Conservation (phyloP, 2,888 invertebrate species). For the Agrochola litura region DNA sequence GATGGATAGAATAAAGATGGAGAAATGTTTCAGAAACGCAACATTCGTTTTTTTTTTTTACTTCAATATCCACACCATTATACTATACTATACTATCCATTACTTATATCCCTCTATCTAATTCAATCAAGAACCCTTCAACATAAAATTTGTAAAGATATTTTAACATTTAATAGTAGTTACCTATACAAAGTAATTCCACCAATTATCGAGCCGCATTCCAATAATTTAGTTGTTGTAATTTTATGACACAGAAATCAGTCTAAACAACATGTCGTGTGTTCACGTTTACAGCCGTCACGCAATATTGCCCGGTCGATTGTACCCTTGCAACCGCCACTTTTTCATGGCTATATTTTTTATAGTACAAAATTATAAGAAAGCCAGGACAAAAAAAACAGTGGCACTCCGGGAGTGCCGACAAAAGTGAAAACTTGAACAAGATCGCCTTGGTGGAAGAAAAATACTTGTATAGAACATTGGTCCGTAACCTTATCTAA, state of each 20-base stretch:
- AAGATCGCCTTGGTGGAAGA: too few relatives aligned
- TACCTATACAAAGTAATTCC: neutral
- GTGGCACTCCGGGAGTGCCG: too few relatives aligned
- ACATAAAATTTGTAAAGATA: constrained; percentile 9
- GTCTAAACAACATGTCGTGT: constrained; percentile 56
- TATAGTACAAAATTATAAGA: constrained; percentile 9
- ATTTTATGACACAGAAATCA: constrained; percentile 47
- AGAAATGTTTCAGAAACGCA: neutral
- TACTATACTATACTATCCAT: too few relatives aligned
- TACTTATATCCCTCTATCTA: constrained; percentile 1
- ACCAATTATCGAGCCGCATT: constrained; percentile 21
- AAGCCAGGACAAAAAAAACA: neutral
- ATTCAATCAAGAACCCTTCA: constrained; percentile 10
- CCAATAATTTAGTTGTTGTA: constrained; percentile 52
- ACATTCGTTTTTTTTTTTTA: neutral
- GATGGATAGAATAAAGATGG: too few relatives aligned
- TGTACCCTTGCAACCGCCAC: constrained; percentile 18
- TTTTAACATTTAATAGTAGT: neutral
- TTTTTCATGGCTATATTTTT: neutral
- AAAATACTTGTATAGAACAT: too few relatives aligned
- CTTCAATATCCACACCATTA: neutral
- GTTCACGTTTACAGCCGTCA: constrained; percentile 43
- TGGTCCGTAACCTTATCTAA: too few relatives aligned
- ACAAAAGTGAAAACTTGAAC: too few relatives aligned
- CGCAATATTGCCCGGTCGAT: constrained; percentile 55